A percentile compares a stretch with the other conserved stretches of the same genome.
phyloP scores from a whole-genome alignment of 2,797 vertebrate genomes.

The Xenentodon cancila region DNA sequence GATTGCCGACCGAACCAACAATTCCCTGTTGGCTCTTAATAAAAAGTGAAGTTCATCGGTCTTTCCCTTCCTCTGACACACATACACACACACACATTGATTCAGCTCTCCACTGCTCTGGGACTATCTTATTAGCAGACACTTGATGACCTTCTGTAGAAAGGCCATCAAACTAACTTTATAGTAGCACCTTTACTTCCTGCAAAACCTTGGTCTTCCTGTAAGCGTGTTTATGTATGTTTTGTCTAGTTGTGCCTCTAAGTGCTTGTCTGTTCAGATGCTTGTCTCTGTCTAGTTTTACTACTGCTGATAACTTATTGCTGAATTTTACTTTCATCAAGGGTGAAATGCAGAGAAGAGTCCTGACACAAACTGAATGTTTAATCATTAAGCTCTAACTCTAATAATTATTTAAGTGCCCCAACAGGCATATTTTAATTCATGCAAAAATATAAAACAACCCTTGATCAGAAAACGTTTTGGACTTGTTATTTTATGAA shows the following conservation, averaged over 20 bases:
- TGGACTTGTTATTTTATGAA: too few species aligned
- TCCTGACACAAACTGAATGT: neutral
- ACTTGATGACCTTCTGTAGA: constrained; percentile 72
- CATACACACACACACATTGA: constrained; percentile 12
- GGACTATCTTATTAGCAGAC: constrained; percentile 68
- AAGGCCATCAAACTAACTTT: constrained; percentile 80
- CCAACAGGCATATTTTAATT: too few species aligned
- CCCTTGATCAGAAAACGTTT: too few species aligned
- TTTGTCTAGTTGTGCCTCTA: constrained; percentile 13
- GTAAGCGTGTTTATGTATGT: constrained; percentile 41
- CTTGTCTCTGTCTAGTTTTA: neutral
- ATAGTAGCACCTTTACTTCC: constrained; percentile 54
- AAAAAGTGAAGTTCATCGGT: constrained; percentile 85
- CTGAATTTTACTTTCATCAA: constrained; percentile 11
- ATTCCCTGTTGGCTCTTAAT: constrained; percentile 78
- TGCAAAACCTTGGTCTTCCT: constrained; percentile 38
- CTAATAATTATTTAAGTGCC: too few species aligned
- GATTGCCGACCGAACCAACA: constrained; percentile 77
- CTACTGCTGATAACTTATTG: constrained; percentile 2
- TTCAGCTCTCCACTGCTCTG: constrained; percentile 26
- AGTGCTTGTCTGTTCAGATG: constrained; percentile 7
- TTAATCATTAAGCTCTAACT: too few species aligned
- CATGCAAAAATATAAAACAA: too few species aligned
- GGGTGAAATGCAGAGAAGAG: constrained; percentile 9
- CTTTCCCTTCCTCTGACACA: constrained; percentile 41